Evolutionary conservation across 2,888 invertebrate genomes (phyloP).

Genomic region (Psylliodes chrysocephalus): DNA sequence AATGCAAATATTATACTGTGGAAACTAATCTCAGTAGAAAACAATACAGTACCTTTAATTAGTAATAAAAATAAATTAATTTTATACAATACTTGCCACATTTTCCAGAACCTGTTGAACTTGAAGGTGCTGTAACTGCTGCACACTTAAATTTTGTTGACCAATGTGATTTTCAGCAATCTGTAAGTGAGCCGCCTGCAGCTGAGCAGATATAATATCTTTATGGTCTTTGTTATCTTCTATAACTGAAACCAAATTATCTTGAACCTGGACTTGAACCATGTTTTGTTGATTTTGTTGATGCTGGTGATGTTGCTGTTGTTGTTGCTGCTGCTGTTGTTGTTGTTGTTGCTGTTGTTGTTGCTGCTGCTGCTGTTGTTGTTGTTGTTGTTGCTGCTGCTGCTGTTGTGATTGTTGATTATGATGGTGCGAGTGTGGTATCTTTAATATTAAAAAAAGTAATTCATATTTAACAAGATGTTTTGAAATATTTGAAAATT

Average conservation of each 20-base stretch:
- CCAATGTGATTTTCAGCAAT: slow-evolving; percentile 67
- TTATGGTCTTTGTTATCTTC: slow-evolving; percentile 63
- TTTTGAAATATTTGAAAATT: too few relatives aligned
- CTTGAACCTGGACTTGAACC: slow-evolving; percentile 65
- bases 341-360: slow-evolving; percentile 39
- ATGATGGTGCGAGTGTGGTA: slow-evolving; percentile 31
- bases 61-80: too few relatives aligned
- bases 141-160: slow-evolving; percentile 59
- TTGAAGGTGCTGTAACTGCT: slow-evolving; percentile 62
- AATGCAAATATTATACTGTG: too few relatives aligned
- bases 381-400: slow-evolving; percentile 14
- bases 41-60: too few relatives aligned
- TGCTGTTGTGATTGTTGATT: slow-evolving; percentile 29
- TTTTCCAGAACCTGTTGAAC: slow-evolving; percentile 70
- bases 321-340: slow-evolving; percentile 55
- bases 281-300: slow-evolving; percentile 59
- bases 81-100: slow-evolving; percentile 55
- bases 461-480: background rate
- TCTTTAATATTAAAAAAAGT: slow-evolving; percentile 13
- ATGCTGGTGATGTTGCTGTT: slow-evolving; percentile 54
- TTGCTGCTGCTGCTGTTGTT: slow-evolving; percentile 30
- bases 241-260: slow-evolving; percentile 63
- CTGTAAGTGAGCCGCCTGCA: slow-evolving; percentile 66
- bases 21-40: too few relatives aligned
- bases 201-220: slow-evolving; percentile 58